A percentile compares a stretch with the other conserved stretches of the same genome.
phyloP scores from a whole-genome alignment of 2,888 invertebrate genomes.

The Tenthredo notha region DNA sequence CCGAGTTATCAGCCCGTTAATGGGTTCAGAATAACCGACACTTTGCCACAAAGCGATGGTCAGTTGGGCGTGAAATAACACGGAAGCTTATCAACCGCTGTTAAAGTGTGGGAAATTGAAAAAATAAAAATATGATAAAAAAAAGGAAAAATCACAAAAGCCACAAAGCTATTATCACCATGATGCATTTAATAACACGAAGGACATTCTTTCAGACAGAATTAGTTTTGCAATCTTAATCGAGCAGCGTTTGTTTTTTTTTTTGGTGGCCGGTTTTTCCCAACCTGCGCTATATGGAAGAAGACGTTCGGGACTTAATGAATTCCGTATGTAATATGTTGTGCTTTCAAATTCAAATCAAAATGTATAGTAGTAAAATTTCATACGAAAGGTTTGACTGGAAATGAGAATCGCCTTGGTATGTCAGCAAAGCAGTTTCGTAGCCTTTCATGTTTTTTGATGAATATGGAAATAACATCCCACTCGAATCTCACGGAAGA shows the following conservation, averaged over 20 bases:
- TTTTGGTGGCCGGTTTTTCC: too few relatives aligned
- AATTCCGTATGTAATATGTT: neutral
- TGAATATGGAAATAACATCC: neutral
- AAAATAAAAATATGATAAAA: neutral
- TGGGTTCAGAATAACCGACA: conserved; percentile 26
- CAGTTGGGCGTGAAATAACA: conserved; percentile 25
- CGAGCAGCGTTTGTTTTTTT: neutral
- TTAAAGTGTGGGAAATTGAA: neutral
- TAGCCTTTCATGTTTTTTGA: neutral
- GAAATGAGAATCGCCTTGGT: neutral
- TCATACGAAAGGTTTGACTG: neutral
- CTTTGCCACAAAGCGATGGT: conserved; percentile 40
- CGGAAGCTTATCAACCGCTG: neutral
- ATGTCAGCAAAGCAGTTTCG: neutral
- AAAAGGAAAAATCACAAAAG: neutral
- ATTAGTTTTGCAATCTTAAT: neutral
- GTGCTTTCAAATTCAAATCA: neutral
- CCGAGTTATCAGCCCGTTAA: conserved; percentile 10
- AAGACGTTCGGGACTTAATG: neutral
- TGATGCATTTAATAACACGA: neutral
- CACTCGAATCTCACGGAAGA: neutral
- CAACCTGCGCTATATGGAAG: too few relatives aligned
- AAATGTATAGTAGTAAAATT: neutral
- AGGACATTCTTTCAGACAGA: neutral
- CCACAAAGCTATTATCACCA: neutral